Base-by-base conservation (phyloP, 1,140 invertebrate species). In the Heliconius eleuchia region DNA sequence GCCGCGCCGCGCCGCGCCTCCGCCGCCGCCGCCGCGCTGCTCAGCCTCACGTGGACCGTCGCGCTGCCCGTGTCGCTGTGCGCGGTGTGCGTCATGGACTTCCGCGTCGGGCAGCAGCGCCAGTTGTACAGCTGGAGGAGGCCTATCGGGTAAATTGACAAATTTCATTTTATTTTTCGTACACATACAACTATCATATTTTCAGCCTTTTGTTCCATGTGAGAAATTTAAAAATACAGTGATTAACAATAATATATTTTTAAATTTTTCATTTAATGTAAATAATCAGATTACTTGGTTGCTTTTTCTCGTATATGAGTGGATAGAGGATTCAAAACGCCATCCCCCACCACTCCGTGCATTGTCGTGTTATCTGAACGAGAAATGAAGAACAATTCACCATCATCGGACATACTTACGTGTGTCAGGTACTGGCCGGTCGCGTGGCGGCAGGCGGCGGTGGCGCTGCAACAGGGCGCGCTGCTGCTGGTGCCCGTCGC, bases 11-110 rank as follows among this genome's bases (percentile, higher is more conserved):
- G 7, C 30, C 90, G 95, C 18, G 95, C 95, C 76, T 92, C 95
- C 37, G 95, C 95, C 13, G 95, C 95, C 0, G 95, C 96, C 95
- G 96, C 97, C 11, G 97, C 97, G 16, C 91, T 98, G 37, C 92
- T 98, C 5, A 97, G 97, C n/a, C 97, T 98, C 86, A 96, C 96
- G 1, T 99, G 98, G 98, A 98, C 98, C 89, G 97, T 98, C 7
- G 94, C 98, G 73, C 88, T 98, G 78, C 98, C 98, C 4, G 96
- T 98, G 71, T 95, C 96, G 8, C 91, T 98, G 71, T 93, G 30
- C 30, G 30, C 30, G 0, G 92, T 98, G 73, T 97, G 97, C 76
- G 97, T 98, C 11, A 95, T 96, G 77, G 96, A 97, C 55, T 98
- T 98, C 87, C 97, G 97, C 84, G 96, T 96, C 77, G 97, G 97